phyloP scores from a whole-genome alignment of 2,888 invertebrate species.

The Gymnoscelis rufifasciata region DNA sequence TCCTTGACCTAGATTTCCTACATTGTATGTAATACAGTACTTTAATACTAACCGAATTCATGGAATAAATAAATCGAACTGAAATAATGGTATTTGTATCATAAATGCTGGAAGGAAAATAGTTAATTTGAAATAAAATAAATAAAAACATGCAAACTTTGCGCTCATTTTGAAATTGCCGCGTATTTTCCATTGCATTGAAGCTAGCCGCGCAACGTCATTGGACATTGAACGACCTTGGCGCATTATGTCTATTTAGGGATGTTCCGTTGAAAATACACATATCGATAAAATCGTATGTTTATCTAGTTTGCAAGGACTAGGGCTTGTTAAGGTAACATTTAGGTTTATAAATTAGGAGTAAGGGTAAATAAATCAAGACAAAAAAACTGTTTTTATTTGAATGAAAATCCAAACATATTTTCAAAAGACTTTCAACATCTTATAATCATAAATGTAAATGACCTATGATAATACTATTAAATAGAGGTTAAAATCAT shows the following conservation, averaged over 20 bases:
- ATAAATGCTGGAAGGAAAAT: not conserved
- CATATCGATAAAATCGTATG: not conserved
- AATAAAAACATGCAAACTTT: not conserved
- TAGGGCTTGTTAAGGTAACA: too few relatives aligned
- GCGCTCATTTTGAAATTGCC: constrained; percentile 32
- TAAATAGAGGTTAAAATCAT: too few relatives aligned
- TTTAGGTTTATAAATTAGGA: too few relatives aligned
- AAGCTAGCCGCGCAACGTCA: constrained; percentile 45
- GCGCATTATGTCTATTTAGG: constrained; percentile 58
- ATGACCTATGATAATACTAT: too few relatives aligned
- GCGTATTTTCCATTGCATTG: constrained; percentile 36
- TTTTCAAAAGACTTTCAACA: too few relatives aligned
- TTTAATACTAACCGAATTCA: not conserved
- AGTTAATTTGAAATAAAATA: not conserved
- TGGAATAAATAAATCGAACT: not conserved
- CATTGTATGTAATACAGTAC: not conserved
- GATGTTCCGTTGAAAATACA: constrained; percentile 33
- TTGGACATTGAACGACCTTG: constrained; percentile 61
- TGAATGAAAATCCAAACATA: too few relatives aligned
- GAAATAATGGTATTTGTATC: not conserved
- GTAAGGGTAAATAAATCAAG: too few relatives aligned
- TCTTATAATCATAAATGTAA: too few relatives aligned
- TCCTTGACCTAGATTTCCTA: constrained; percentile 50
- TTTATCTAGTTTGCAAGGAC: too few relatives aligned
- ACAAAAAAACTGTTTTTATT: too few relatives aligned